These are phyloP conservation scores for Dendrocincla fuliginosa DNA, from an alignment of 2,797 vertebrate species.

Conservation along the genomic window DNA sequence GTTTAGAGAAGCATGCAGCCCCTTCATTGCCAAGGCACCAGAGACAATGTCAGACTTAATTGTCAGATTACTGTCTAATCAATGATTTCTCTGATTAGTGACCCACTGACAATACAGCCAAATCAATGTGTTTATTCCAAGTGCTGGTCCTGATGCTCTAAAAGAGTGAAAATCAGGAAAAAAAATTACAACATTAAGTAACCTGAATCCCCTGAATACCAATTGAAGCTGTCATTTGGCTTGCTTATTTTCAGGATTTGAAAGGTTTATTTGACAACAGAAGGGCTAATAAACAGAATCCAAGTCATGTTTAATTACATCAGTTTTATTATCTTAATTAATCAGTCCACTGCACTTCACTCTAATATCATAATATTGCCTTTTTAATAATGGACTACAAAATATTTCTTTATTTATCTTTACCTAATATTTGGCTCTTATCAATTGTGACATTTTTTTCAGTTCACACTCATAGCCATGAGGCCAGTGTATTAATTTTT, in stretches of 20 bases:
- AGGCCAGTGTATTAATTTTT: not conserved
- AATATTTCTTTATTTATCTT: not conserved
- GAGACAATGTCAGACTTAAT: conserved; percentile 45
- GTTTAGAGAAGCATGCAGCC: not conserved
- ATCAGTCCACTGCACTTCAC: not conserved
- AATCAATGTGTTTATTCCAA: conserved; percentile 57
- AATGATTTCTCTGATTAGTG: conserved; percentile 60
- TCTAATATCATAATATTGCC: not conserved
- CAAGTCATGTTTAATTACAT: conserved; percentile 47
- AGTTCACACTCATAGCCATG: not conserved
- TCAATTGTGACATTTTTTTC: not conserved
- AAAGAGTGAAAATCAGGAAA: conserved; percentile 33
- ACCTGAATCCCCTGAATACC: not conserved
- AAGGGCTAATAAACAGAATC: conserved; percentile 39
- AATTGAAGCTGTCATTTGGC: conserved; percentile 2
- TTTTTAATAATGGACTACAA: not conserved
- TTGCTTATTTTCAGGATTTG: conserved; percentile 53
- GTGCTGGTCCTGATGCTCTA: not conserved
- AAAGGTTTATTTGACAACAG: conserved; percentile 43
- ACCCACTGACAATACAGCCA: conserved; percentile 23
- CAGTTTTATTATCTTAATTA: conserved; percentile 60
- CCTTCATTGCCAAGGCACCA: not conserved
- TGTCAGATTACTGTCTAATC: conserved; percentile 61
- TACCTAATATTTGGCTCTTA: not conserved
- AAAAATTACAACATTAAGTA: not conserved